These are phyloP conservation scores for Ceratosolen solmsi DNA, from an alignment of 1,140 invertebrate genomes.

Conservation along the genomic window DNA sequence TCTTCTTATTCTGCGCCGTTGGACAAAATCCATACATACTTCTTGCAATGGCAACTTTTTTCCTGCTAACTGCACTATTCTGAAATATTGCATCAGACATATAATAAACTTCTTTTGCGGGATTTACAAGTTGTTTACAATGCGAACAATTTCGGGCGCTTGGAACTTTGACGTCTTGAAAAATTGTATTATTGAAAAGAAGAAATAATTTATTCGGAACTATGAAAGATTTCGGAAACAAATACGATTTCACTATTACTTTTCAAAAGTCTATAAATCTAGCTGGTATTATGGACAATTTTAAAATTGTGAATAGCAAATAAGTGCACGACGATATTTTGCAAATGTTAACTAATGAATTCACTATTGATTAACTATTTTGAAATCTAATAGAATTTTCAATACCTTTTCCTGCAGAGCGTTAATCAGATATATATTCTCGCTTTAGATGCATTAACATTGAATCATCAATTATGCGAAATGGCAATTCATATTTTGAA, in stretches of 20 bases:
- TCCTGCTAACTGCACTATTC: neutral
- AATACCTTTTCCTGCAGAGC: no score
- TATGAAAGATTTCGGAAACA: neutral
- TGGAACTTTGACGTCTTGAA: neutral
- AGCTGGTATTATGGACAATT: no score
- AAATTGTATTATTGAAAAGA: neutral
- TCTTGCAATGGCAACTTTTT: conserved; percentile 21
- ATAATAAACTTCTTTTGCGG: neutral
- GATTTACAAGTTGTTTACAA: conserved; percentile 7
- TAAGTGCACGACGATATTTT: no score
- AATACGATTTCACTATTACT: neutral
- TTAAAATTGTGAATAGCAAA: no score
- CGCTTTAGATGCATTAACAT: no score
- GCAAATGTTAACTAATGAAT: no score
- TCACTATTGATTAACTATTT: no score
- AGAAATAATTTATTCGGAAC: neutral
- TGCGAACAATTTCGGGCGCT: neutral
- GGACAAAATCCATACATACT: conserved; percentile 9
- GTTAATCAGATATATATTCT: no score
- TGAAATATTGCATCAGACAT: neutral
- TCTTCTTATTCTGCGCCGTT: conserved; percentile 41
- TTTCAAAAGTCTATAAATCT: no score
- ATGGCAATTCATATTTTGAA: no score
- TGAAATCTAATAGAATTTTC: no score
- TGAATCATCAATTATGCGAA: no score